These are phyloP conservation scores for Rhinoraja longicauda DNA, from an alignment of 2,797 vertebrate genomes.

Conservation along the genomic window DNA sequence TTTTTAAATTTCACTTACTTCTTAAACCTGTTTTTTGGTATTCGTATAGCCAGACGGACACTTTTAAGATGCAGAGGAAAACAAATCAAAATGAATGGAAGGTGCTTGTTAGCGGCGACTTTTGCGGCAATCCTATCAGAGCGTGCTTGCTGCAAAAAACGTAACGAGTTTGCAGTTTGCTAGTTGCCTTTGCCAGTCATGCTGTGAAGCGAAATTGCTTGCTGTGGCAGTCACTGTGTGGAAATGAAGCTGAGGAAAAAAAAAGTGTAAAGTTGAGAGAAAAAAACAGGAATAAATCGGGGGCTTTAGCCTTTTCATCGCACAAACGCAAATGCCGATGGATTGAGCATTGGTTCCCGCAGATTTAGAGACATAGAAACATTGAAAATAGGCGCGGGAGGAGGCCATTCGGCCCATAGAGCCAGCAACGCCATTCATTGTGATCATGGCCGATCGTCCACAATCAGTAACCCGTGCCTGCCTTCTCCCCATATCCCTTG, in stretches of 20 bases:
- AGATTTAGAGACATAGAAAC: no score
- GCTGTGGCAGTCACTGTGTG: background rate
- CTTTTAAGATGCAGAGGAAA: background rate
- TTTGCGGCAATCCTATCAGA: background rate
- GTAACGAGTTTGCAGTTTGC: constrained; percentile 23
- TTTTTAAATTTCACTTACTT: background rate
- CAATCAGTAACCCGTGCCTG: no score
- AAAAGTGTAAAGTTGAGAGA: background rate
- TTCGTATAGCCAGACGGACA: background rate
- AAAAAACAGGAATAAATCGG: background rate
- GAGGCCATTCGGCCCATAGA: no score
- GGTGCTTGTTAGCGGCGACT: background rate
- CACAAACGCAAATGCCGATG: background rate
- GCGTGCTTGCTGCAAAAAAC: background rate
- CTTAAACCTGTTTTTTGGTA: background rate
- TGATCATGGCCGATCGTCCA: no score
- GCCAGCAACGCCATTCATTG: no score
- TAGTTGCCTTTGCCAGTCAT: background rate
- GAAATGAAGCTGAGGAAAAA: background rate
- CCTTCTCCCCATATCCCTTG: no score
- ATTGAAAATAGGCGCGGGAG: no score
- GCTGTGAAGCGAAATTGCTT: background rate
- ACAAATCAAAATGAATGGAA: background rate
- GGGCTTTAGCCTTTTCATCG: background rate
- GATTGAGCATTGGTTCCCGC: background rate